Evolutionary conservation across 2,888 invertebrate genomes (phyloP), one percentile per base, ranked within the genome.

Genomic region (Sinotaia quadrata): DNA sequence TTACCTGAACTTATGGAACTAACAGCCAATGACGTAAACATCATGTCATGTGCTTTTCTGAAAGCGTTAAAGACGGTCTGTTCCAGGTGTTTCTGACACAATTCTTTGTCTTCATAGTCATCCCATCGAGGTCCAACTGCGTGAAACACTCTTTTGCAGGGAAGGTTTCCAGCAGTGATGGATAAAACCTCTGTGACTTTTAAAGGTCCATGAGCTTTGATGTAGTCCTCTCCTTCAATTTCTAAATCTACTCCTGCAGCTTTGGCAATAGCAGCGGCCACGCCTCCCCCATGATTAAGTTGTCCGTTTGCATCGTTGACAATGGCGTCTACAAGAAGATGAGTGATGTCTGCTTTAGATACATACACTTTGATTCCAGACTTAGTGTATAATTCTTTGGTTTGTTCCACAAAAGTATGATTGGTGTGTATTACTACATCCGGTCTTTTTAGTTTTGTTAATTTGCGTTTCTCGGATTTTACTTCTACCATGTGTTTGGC

Each of bases 271-370:
- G 51, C 29, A n/a, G n/a, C n/a, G n/a, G n/a, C n/a, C n/a, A n/a
- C n/a, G n/a, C n/a, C n/a, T n/a, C n/a, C n/a, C n/a, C 47, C 54
- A 54, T 71, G 68, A 24, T 21, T 18, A 5, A 71, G 56, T 8
- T 31, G 0, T 21, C 41, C 41, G 44, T 71, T 65, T 18, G 65
- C 66, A 36, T 68, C 68, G 57, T 71, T 71, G 18, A 71, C 71
- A 34, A 71, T 71, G 34, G 59, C 63, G 24, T 71, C 71, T 2
- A 68, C 68, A 4, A 54, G 18, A 34, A 68, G 61, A 29, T 65
- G 54, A 29, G 71, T 71, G 52, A 71, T 71, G 34, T 68, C 54
- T 47, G 57, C 24, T n/a, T 68, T 68, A 33, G 37, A 56, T 15
- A 68, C 37, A 8, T 29, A 27, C 21, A 68, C 47, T 31, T 34